Conservation (phyloP, 2,888 invertebrate genomes). For the Lithodes maja region DNA sequence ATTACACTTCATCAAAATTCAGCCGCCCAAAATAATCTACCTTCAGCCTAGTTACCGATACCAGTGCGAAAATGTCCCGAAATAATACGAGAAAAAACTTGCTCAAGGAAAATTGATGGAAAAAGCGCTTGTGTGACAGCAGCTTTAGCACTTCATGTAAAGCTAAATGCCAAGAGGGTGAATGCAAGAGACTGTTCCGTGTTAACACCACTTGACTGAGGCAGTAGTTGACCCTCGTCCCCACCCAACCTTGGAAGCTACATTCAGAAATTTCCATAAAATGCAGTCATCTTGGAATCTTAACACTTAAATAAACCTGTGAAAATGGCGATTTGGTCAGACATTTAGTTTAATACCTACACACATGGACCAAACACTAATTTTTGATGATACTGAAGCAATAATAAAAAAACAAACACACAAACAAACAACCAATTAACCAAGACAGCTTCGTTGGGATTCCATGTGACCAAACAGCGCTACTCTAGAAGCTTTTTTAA, state of each 20-base stretch:
- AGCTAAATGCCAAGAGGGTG: background rate
- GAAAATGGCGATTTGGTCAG: conserved; percentile 22
- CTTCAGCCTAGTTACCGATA: too few species aligned
- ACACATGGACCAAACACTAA: conserved; percentile 41
- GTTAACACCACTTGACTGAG: conserved; percentile 58
- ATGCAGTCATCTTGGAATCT: conserved; percentile 57
- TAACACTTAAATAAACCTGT: conserved; percentile 21
- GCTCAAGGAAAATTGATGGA: too few species aligned
- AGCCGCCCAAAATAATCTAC: too few species aligned
- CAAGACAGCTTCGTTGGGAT: conserved; percentile 54
- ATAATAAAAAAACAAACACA: conserved; percentile 35
- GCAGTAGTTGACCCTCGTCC: conserved; percentile 52
- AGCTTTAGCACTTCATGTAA: background rate
- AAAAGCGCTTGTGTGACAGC: too few species aligned
- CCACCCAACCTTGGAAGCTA: conserved; percentile 50
- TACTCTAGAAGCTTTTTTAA: conserved; percentile 59
- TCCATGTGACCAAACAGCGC: conserved; percentile 54
- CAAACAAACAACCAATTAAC: background rate
- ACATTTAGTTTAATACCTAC: conserved; percentile 24
- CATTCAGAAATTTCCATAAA: conserved; percentile 53
- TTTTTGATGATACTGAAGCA: conserved; percentile 58
- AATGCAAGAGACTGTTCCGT: background rate
- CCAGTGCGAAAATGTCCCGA: too few species aligned
- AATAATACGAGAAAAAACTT: too few species aligned
- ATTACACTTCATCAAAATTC: too few species aligned